phyloP scores from a whole-genome alignment of 2,113 vertebrate species.

The Dissostichus mawsoni region DNA sequence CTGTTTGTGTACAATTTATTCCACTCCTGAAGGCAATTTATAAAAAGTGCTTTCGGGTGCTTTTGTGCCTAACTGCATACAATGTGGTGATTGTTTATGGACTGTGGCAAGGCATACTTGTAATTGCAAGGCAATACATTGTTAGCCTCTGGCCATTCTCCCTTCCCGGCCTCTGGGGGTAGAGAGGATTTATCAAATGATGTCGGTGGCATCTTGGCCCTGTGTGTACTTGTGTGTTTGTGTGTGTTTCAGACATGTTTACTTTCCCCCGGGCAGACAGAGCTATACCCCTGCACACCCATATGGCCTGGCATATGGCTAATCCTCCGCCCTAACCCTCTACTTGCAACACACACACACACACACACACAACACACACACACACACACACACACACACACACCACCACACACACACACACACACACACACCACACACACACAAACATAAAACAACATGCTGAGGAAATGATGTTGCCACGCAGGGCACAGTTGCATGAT shows the following conservation, averaged over 20 bases:
- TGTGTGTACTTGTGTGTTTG: constrained; percentile 46
- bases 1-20: constrained; percentile 20
- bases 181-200: constrained; percentile 56
- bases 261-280: constrained; percentile 65
- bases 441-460: constrained; percentile 14
- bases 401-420: not conserved
- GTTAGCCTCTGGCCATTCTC: constrained; percentile 42
- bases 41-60: constrained; percentile 8
- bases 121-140: constrained; percentile 53
- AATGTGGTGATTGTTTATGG: not conserved
- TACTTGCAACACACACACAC: constrained; percentile 7
- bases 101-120: constrained; percentile 7
- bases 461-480: constrained; percentile 32
- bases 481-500: constrained; percentile 42
- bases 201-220: constrained; percentile 48
- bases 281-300: constrained; percentile 67
- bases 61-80: constrained; percentile 2
- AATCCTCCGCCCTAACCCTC: constrained; percentile 15
- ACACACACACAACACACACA: too few relatives aligned
- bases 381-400: not conserved
- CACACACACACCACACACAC: not conserved
- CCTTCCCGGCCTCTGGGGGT: constrained; percentile 1
- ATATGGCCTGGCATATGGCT: constrained; percentile 78
- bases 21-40: constrained; percentile 16
- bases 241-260: constrained; percentile 71